A percentile compares a stretch with the other conserved stretches of the same genome.
Evolutionary conservation across 1,140 invertebrate species (phyloP).

Genomic region (Callitettix versicolor): DNA sequence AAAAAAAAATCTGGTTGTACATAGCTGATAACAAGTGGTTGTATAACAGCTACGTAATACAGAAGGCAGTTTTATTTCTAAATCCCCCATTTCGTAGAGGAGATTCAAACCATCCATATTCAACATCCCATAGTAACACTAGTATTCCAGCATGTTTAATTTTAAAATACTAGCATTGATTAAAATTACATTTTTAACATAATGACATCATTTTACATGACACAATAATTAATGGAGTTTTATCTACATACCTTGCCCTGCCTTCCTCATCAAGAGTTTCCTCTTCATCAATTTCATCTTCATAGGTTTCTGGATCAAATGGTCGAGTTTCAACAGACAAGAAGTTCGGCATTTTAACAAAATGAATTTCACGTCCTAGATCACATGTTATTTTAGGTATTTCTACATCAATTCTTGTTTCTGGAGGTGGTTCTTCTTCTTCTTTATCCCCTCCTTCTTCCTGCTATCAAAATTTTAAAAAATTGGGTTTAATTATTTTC

Average conservation of each 20-base stretch:
- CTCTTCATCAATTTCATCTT: constrained; percentile 98
- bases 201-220: too few relatives aligned
- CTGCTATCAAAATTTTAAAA: constrained; percentile 25
- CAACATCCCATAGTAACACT: too few relatives aligned
- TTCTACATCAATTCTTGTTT: constrained; percentile 92
- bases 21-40: too few relatives aligned
- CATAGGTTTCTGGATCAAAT: constrained; percentile 90
- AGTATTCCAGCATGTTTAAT: too few relatives aligned
- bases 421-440: constrained; percentile 67
- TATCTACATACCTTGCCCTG: constrained; percentile 56
- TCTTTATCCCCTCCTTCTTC: constrained; percentile 53
- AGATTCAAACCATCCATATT: too few relatives aligned
- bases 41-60: too few relatives aligned
- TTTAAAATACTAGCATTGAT: too few relatives aligned
- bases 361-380: constrained; percentile 83
- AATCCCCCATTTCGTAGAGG: too few relatives aligned
- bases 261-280: constrained; percentile 97
- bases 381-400: constrained; percentile 91
- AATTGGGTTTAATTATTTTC: background rate
- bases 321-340: constrained; percentile 85
- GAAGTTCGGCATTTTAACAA: constrained; percentile 90
- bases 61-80: too few relatives aligned
- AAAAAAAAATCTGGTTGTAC: too few relatives aligned
- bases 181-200: too few relatives aligned
- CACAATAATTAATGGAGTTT: too few relatives aligned